Conservation (phyloP, 2,888 invertebrate genomes). For the Acleris emargana region DNA sequence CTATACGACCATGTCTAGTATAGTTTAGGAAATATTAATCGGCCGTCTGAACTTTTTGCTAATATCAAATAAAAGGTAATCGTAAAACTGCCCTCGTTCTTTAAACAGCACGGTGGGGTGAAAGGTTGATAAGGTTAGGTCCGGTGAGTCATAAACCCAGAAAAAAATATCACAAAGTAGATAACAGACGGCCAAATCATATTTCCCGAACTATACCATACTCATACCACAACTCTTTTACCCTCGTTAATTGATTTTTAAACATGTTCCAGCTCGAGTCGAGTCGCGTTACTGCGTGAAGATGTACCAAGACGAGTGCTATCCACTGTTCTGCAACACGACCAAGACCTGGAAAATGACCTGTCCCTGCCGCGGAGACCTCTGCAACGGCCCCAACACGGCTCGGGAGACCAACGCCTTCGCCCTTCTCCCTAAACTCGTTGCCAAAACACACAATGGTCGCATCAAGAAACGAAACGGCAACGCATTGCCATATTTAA, state of each 20-base stretch:
- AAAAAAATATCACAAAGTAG: too few relatives aligned
- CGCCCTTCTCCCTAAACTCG: constrained; percentile 51
- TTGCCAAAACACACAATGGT: constrained; percentile 46
- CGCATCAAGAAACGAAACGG: constrained; percentile 45
- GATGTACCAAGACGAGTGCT: constrained; percentile 76
- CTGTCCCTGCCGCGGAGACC: constrained; percentile 72
- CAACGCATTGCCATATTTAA: constrained; percentile 36
- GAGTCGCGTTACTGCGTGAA: constrained; percentile 76
- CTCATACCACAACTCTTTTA: too few relatives aligned
- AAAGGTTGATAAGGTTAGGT: too few relatives aligned
- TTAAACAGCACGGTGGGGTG: too few relatives aligned
- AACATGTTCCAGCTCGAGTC: constrained; percentile 59
- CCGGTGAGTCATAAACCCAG: too few relatives aligned
- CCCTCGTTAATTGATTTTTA: constrained; percentile 5
- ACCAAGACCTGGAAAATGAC: constrained; percentile 72
- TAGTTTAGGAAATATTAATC: too few relatives aligned
- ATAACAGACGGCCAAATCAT: too few relatives aligned
- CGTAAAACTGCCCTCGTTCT: too few relatives aligned
- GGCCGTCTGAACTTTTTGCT: too few relatives aligned
- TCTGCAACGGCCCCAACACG: constrained; percentile 71
- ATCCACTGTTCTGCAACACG: constrained; percentile 70
- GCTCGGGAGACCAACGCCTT: constrained; percentile 68
- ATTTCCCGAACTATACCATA: too few relatives aligned
- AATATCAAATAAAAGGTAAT: too few relatives aligned
- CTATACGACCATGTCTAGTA: too few relatives aligned